These are phyloP conservation scores for Parelbella ahira DNA, from an alignment of 2,888 invertebrate genomes.

Conservation along the genomic window DNA sequence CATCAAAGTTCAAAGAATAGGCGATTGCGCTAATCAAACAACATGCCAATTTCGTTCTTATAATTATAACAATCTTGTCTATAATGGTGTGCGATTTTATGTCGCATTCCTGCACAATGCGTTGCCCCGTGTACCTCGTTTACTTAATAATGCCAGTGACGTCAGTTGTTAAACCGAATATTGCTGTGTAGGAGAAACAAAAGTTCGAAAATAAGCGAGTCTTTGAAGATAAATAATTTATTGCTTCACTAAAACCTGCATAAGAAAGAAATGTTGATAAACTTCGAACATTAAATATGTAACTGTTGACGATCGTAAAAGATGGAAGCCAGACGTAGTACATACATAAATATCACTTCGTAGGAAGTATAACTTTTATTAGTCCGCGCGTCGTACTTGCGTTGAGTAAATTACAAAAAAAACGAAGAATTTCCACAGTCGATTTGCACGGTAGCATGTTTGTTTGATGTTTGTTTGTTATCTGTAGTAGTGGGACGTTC, in stretches of 20 bases:
- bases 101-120: slow-evolving; percentile 24
- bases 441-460: slow-evolving; percentile 59
- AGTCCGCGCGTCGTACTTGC: slow-evolving; percentile 58
- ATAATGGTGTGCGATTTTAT: slow-evolving; percentile 12
- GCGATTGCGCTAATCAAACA: slow-evolving; percentile 13
- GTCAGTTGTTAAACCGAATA: slow-evolving; percentile 51
- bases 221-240: slow-evolving; percentile 80
- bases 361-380: slow-evolving; percentile 67
- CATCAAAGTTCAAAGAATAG: slow-evolving; percentile 21
- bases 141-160: slow-evolving; percentile 59
- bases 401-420: slow-evolving; percentile 62
- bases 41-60: slow-evolving; percentile 27
- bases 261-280: slow-evolving; percentile 81
- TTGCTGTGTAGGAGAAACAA: slow-evolving; percentile 61
- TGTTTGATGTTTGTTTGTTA: slow-evolving; percentile 60
- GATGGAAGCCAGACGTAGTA: slow-evolving; percentile 70
- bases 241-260: slow-evolving; percentile 75
- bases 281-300: slow-evolving; percentile 80
- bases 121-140: slow-evolving; percentile 35
- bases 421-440: slow-evolving; percentile 60
- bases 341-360: slow-evolving; percentile 70
- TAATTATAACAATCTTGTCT: slow-evolving; percentile 14
- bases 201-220: slow-evolving; percentile 73
- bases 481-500: slow-evolving; percentile 43
- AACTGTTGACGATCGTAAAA: slow-evolving; percentile 78